Conservation (phyloP, 2,797 vertebrate genomes). For the Siniperca scherzeri region DNA sequence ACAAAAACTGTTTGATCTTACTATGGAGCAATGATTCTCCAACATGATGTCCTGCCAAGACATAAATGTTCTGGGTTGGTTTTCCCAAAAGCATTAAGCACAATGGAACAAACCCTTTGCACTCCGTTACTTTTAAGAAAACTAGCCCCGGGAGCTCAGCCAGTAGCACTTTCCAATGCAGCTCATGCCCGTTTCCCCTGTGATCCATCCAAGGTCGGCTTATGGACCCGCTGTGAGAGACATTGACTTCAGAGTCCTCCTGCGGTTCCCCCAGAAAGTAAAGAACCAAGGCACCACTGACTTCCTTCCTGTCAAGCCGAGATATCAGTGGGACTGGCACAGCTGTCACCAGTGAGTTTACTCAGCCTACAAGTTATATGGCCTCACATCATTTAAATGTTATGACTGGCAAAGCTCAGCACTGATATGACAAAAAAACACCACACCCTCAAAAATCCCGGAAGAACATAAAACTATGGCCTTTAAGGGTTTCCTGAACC, state of each 20-base stretch:
- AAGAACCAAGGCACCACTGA: constrained; percentile 89
- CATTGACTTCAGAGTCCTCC: constrained; percentile 88
- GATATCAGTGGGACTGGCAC: constrained; percentile 92
- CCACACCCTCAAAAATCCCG: constrained; percentile 11
- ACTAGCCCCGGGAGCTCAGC: constrained; percentile 44
- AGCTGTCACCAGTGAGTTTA: constrained; percentile 91
- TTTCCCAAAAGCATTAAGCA: constrained; percentile 74
- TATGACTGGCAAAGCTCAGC: not conserved
- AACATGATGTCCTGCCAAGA: constrained; percentile 73
- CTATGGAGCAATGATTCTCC: constrained; percentile 60
- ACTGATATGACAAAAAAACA: constrained; percentile 7
- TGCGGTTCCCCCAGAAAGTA: constrained; percentile 91
- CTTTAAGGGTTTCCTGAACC: constrained; percentile 8
- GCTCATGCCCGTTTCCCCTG: constrained; percentile 57
- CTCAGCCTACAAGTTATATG: constrained; percentile 5
- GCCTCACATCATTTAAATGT: not conserved
- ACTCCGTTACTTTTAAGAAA: constrained; percentile 61
- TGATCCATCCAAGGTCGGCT: constrained; percentile 84
- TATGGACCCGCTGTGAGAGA: constrained; percentile 84
- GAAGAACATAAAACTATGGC: not conserved
- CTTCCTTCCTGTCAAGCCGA: constrained; percentile 89
- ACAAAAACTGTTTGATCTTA: constrained; percentile 49
- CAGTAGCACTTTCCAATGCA: constrained; percentile 51
- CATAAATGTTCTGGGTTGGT: constrained; percentile 75
- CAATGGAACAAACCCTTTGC: constrained; percentile 70